Conservation (phyloP, 2,888 invertebrate genomes). For the Aphelenchoides bicaudatus region DNA sequence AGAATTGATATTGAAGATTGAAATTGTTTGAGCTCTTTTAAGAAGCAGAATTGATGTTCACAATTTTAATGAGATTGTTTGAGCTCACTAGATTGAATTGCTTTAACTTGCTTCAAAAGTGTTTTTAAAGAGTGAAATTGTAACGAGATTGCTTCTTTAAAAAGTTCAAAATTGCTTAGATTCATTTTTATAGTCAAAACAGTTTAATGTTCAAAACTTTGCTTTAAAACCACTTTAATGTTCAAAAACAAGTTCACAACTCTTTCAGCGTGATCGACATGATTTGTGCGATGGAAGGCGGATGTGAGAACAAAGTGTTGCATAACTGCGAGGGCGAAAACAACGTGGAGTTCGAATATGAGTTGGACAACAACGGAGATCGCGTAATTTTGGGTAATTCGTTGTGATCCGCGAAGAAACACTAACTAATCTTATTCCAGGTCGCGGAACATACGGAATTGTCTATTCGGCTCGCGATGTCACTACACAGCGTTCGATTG, state of each 20-base stretch:
- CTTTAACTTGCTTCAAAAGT: no score
- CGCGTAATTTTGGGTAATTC: slow-evolving; percentile 72
- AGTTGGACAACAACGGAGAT: slow-evolving; percentile 81
- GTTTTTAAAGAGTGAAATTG: no score
- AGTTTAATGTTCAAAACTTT: no score
- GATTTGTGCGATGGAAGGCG: slow-evolving; percentile 44
- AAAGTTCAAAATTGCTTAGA: no score
- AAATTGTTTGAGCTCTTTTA: no score
- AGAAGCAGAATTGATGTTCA: neutral
- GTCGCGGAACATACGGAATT: slow-evolving; percentile 93
- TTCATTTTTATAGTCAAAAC: no score
- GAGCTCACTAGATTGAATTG: no score
- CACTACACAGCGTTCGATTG: slow-evolving; percentile 70
- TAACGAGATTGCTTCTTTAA: no score
- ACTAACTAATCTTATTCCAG: no score
- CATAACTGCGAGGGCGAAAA: slow-evolving; percentile 42
- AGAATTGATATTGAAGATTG: no score
- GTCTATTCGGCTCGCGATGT: slow-evolving; percentile 72
- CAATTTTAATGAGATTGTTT: no score
- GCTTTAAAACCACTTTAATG: no score
- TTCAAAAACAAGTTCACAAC: neutral
- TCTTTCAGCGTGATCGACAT: slow-evolving; percentile 47
- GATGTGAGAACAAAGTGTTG: slow-evolving; percentile 43
- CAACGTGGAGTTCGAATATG: slow-evolving; percentile 75
- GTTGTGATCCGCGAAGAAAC: slow-evolving; percentile 74